Base-by-base conservation (phyloP, 2,888 invertebrate genomes). In the Steinernema carpocapsae region DNA sequence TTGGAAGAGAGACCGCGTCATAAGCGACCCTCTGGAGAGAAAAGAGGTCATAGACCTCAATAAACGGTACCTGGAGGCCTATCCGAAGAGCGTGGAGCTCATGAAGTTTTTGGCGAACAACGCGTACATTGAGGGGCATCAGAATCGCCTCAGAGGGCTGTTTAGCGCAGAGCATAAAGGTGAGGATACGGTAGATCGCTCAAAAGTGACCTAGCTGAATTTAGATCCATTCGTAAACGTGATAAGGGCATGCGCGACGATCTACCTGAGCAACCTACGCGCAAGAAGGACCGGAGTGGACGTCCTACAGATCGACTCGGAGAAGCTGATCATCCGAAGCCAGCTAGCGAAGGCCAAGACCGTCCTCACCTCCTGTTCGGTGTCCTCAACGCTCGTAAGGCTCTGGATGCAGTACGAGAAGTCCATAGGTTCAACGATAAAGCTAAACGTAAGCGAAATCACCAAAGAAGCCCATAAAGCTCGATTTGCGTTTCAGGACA, bases 221-320 rank as follows among this genome's bases (percentile, higher is more conserved):
- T 37, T 29, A 64, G 64, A 64, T 64, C 64, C 64, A 14, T 64
- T 64, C 17, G 64, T 64, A 2, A 64, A 64, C 26, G 37, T 64
- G 14, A 17, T 64, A 6, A 26, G 64, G 12, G 64, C 32, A 4
- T 64, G 29, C 26, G 64, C 64, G 4, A 32, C 64, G 32, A 64
- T 64, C 64, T 64, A 32, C 64, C 29, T 64, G 17, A 64, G 64
- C 64, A 19, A 6, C 17, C 12, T 64, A 2, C 29, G 64, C 6
- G 64, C 26, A 14, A 64, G 29, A 26, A 29, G 64, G 12, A 17
- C 17, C 12, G 64, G 64, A 7, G 24, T 14, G 17, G 64, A 29
- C 12, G 6, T 64, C 32, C 17, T 26, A 6, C 32, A 64, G 32
- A 64, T 26, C 32, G 32, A 17, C 10, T 29, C 29, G 7, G 64